A percentile compares a stretch with the other conserved stretches of the same genome.
These are phyloP conservation scores for Naja naja DNA, from an alignment of 2,113 vertebrate species.

Conservation along the genomic window DNA sequence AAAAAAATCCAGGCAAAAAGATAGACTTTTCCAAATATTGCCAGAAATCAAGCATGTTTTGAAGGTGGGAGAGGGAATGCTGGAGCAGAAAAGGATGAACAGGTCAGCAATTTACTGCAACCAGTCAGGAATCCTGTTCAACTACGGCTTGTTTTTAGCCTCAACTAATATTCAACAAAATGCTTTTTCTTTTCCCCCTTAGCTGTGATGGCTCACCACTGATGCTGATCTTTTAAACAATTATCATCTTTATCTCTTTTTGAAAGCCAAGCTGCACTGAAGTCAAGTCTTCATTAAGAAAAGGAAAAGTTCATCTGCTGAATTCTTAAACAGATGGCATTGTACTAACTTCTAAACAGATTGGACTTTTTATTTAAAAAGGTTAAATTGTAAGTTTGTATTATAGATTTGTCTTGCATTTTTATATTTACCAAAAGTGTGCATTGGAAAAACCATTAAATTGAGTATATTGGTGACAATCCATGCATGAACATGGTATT, in stretches of 20 bases:
- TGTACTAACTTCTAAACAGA: not conserved
- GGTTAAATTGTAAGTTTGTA: not conserved
- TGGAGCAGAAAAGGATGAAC: not conserved
- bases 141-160: not conserved
- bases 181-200: not conserved
- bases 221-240: not conserved
- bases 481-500: not conserved
- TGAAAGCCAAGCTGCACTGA: not conserved
- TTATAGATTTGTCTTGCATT: not conserved
- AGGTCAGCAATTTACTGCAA: not conserved
- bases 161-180: not conserved
- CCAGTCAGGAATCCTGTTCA: not conserved
- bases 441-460: not conserved
- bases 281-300: not conserved
- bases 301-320: not conserved
- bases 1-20: not conserved
- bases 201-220: not conserved
- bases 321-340: not conserved
- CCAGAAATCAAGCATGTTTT: not conserved
- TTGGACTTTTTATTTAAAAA: slow-evolving; percentile 10
- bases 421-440: not conserved
- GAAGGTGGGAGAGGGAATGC: not conserved
- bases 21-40: not conserved
- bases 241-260: not conserved
- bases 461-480: not conserved